These are phyloP conservation scores for Xenus cinereus DNA, from an alignment of 2,113 vertebrate species.

Conservation along the genomic window DNA sequence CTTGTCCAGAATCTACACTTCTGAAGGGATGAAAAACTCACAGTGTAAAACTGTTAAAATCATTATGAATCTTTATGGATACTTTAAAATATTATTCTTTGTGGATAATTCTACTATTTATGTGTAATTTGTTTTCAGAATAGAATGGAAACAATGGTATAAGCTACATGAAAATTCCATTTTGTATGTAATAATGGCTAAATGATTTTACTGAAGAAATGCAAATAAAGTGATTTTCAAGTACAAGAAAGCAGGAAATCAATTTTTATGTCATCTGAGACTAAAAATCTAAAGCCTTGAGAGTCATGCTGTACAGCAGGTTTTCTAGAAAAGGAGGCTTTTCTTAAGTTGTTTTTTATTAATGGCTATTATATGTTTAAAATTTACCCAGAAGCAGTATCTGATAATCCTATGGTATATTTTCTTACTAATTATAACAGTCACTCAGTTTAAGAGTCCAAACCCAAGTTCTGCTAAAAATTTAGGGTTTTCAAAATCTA, in stretches of 20 bases:
- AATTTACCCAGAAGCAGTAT: neutral
- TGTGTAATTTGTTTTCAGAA: neutral
- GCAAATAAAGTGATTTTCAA: neutral
- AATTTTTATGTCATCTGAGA: neutral
- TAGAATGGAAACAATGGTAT: neutral
- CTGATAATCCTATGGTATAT: neutral
- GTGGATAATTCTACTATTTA: neutral
- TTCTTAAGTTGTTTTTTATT: neutral
- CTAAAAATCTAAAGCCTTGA: neutral
- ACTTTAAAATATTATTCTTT: neutral
- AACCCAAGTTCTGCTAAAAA: neutral
- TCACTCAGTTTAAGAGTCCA: neutral
- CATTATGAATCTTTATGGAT: neutral
- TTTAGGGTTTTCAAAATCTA: neutral
- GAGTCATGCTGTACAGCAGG: neutral
- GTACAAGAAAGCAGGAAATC: neutral
- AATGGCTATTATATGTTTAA: neutral
- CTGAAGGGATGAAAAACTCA: neutral
- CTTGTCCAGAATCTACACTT: neutral
- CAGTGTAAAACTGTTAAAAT: neutral
- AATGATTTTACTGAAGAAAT: neutral
- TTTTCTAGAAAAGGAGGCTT: neutral
- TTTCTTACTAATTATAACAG: neutral
- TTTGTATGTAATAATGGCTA: neutral
- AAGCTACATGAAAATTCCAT: neutral